Percentiles rank a stretch among this genome's conserved stretches.
These are phyloP conservation scores for Asarcornis scutulata DNA, from an alignment of 2,113 vertebrate genomes.

Conservation along the genomic window DNA sequence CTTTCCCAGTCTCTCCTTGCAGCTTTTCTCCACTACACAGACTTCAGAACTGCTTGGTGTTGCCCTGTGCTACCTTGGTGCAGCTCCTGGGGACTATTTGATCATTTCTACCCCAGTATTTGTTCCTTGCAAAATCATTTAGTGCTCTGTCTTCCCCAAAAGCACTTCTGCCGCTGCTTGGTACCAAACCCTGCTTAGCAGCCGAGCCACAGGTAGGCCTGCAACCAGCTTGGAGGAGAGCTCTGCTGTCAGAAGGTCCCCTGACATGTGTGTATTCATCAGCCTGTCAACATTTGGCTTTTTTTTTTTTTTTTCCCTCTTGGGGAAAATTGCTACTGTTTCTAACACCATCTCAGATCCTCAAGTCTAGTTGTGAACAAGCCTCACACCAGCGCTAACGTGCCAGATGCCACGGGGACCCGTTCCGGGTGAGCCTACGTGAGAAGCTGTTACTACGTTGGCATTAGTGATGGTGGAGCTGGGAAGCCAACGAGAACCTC, in stretches of 20 bases:
- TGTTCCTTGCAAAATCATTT: not conserved
- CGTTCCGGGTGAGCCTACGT: not conserved
- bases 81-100: not conserved
- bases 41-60: not conserved
- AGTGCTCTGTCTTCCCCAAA: too few relatives aligned
- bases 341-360: not conserved
- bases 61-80: rapidly evolving
- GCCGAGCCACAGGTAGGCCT: not conserved
- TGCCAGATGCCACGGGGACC: not conserved
- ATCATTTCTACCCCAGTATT: not conserved
- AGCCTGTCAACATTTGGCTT: constrained; percentile 5
- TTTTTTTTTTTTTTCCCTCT: not conserved
- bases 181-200: not conserved
- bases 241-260: not conserved
- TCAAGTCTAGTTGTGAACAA: not conserved
- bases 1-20: not conserved
- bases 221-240: rapidly evolving
- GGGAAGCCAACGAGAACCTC: constrained; percentile 10
- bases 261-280: not conserved
- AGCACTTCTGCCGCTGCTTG: rapidly evolving
- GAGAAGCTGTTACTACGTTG: not conserved
- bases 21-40: not conserved
- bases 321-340: not conserved
- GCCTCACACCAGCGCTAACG: not conserved
- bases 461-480: not conserved